These are phyloP conservation scores for Ophion obscuratus DNA, from an alignment of 2,888 invertebrate genomes.

Conservation along the genomic window DNA sequence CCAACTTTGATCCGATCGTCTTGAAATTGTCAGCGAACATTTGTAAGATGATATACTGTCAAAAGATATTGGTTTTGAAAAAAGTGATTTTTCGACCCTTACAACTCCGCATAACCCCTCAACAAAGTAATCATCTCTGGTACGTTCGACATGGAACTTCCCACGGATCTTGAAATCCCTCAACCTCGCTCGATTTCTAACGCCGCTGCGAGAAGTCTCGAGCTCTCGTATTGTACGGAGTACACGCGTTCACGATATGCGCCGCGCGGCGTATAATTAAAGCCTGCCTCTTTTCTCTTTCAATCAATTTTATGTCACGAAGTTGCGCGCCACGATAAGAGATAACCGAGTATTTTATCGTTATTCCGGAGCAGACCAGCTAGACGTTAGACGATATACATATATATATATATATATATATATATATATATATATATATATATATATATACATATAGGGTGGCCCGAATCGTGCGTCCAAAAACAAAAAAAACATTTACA, in stretches of 20 bases:
- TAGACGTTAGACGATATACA: slow-evolving; percentile 5
- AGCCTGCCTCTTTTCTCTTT: slow-evolving; percentile 11
- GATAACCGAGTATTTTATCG: slow-evolving; percentile 32
- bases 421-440: neutral
- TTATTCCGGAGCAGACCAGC: slow-evolving; percentile 20
- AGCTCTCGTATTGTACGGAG: slow-evolving; percentile 10
- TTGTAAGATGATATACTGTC: too few species aligned
- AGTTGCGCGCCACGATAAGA: slow-evolving; percentile 31
- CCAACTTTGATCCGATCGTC: too few species aligned
- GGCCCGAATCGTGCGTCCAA: neutral
- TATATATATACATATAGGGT: neutral
- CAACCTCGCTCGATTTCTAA: neutral
- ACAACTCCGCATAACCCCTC: too few species aligned
- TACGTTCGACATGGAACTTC: neutral
- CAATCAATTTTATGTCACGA: slow-evolving; percentile 40
- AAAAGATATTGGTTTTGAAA: too few species aligned
- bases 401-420: slow-evolving; percentile 2
- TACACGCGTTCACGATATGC: slow-evolving; percentile 13
- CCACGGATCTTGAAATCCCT: neutral
- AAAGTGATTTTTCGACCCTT: too few species aligned
- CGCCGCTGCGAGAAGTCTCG: neutral
- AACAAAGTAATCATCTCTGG: neutral
- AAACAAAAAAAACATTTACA: too few species aligned
- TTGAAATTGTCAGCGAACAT: too few species aligned
- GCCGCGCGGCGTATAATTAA: slow-evolving; percentile 29